Evolutionary conservation across 1,140 invertebrate species (phyloP), one percentile per base, ranked within the genome.

Genomic region (Bacillus rossius): DNA sequence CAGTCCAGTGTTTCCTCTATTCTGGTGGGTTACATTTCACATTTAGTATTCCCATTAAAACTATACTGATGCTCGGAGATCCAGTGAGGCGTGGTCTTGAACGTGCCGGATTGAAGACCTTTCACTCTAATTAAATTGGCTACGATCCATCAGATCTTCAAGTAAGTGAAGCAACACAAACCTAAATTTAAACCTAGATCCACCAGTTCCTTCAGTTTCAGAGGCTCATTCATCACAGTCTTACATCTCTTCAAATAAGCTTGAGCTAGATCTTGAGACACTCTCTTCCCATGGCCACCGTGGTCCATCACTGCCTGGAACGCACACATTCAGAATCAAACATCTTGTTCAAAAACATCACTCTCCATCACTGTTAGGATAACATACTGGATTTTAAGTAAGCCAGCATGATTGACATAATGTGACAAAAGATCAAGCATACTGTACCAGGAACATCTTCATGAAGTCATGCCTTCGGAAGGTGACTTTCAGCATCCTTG

Each of bases 401-500:
- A 51, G 37, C 2, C 2, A 1, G 16, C 14, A 22, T 1, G 49
- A 26, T 23, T n/a, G n/a, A n/a, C n/a, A n/a, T n/a, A n/a, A n/a
- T n/a, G n/a, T n/a, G n/a, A n/a, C n/a, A n/a, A n/a, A n/a, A n/a
- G n/a, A n/a, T n/a, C n/a, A n/a, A n/a, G n/a, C n/a, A n/a, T n/a
- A n/a, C n/a, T n/a, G n/a, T 59, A 85, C 81, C 75, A 85, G 81
- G 71, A 88, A 84, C 64, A 81, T 84, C 65, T 82, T 80, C 45
- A 88, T 67, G 41, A 90, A 73, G 52, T 81, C 74, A 51, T 81
- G 77, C 63, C 88, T 82, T 60, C 84, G 83, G 57, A 83, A 83
- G 66, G 82, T 81, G 52, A 88, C 82, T 61, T 83, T 86, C 37
- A 93, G 71, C 64, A 93, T 78, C 64, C 83, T 75, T 61, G 82